Base-by-base conservation (phyloP, 2,113 vertebrate genomes). In the Tachysurus vachellii region DNA sequence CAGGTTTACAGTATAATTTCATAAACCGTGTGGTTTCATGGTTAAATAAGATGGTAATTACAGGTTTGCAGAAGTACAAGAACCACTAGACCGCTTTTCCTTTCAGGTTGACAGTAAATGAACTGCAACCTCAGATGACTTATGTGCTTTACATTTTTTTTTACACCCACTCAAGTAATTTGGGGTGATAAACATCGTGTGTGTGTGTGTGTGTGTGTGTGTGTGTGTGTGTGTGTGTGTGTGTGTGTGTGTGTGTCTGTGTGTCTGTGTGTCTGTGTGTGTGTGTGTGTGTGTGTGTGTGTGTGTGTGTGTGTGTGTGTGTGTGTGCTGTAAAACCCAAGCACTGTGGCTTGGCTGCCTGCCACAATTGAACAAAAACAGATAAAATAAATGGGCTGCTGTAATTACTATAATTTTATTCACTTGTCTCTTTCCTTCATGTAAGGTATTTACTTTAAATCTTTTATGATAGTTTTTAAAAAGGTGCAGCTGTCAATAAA, bases 341-440 rank as follows among this genome's bases (percentile, higher is more conserved):
- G 75, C 59, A 54, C 17, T 57, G 53, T 71, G 77, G 50, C 76
- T 64, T 80, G 85, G 76, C 62, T 66, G 44, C 50, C 16, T 68
- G 62, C 85, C 76, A 23, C 75, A 57, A 53, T 70, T 86, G 70
- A 82, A 71, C 77, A 71, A 14, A 80, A 70, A 53, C 36, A 14
- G n/a, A n/a, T 47, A 54, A 28, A 80, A 86, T 86, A 81, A 86
- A 70, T 53, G 14, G 64, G 31, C 21, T 81, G 54, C 23, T 81
- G 42, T 81, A 81, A 86, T 73, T 28, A 44, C 50, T 71, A 50
- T 82, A 14, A 62, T 62, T 82, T n/a, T 47, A 64, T 61, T 81
- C 13, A 19, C 19, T 23, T 85, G 31, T 85, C 9, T 62, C 56
- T 47, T 59, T 80, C 56, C 54, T 36, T 84, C 8, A 1, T 54